Percentiles rank a stretch among this genome's conserved stretches.
Evolutionary conservation across 2,888 invertebrate genomes (phyloP).

Genomic region (Ganaspis brasiliensis): DNA sequence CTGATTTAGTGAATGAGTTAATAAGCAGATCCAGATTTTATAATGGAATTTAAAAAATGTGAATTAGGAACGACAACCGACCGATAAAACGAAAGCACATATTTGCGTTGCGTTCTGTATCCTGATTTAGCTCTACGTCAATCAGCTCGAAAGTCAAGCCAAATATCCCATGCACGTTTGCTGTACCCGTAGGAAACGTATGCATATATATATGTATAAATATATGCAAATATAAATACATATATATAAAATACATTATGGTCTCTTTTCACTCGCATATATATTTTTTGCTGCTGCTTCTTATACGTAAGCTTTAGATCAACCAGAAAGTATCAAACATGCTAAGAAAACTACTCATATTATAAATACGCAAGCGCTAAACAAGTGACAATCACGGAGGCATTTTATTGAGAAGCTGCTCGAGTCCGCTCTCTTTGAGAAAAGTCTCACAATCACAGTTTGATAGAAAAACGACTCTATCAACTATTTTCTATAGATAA

Average conservation of each 20-base stretch:
- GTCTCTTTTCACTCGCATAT: conserved; percentile 56
- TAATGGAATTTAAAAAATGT: neutral
- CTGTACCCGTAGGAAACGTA: conserved; percentile 72
- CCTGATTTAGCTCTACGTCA: conserved; percentile 54
- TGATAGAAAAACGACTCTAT: neutral
- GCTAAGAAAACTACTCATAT: conserved; percentile 53
- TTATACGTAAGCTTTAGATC: conserved; percentile 77
- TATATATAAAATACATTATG: conserved; percentile 50
- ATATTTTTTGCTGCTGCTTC: conserved; percentile 74
- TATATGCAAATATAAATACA: conserved; percentile 45
- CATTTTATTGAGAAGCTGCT: conserved; percentile 80
- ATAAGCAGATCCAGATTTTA: conserved; percentile 27
- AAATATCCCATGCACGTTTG: conserved; percentile 77
- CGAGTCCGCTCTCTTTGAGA: conserved; percentile 56
- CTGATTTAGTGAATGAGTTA: neutral
- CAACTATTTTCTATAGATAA: neutral
- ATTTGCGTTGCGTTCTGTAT: conserved; percentile 54
- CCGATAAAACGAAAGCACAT: conserved; percentile 51
- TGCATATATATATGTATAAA: conserved; percentile 57
- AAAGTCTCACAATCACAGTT: conserved; percentile 28
- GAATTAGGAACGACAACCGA: conserved; percentile 43
- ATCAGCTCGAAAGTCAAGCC: conserved; percentile 34
- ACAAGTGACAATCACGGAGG: conserved; percentile 73
- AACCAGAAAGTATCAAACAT: conserved; percentile 61
- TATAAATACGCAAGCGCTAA: conserved; percentile 56